Conservation (phyloP, 1,140 invertebrate species). For the Acyrthosiphon pisum region DNA sequence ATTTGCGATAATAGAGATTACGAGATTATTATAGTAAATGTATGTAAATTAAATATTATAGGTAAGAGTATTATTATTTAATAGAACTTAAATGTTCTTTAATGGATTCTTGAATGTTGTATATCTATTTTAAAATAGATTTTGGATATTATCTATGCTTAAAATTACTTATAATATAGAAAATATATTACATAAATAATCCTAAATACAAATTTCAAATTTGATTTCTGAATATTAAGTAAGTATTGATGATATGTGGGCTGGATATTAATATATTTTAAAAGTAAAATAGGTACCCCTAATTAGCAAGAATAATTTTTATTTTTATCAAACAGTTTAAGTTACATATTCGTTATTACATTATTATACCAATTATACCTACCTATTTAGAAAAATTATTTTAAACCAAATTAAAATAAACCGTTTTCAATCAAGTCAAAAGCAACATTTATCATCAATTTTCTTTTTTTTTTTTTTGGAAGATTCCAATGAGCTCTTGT, state of each 20-base stretch:
- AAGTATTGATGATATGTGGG: neutral
- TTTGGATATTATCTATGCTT: neutral
- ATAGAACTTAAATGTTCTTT: neutral
- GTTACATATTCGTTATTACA: neutral
- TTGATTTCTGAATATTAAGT: neutral
- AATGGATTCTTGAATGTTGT: neutral
- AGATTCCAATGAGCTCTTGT: neutral
- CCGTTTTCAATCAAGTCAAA: neutral
- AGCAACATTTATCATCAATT: too few species aligned
- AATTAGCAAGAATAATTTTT: neutral
- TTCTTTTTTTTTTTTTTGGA: neutral
- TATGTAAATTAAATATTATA: neutral
- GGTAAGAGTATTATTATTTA: neutral
- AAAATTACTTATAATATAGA: neutral
- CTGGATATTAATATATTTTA: neutral
- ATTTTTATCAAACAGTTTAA: neutral
- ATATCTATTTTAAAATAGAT: neutral
- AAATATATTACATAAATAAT: neutral
- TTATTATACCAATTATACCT: neutral
- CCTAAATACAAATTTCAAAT: neutral
- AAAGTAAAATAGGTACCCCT: neutral
- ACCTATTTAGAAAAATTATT: neutral
- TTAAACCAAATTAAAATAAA: too few species aligned
- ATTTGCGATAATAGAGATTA: neutral
- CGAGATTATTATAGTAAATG: too few species aligned